These are phyloP conservation scores for Megaleporinus macrocephalus DNA, from an alignment of 2,113 vertebrate genomes.

Conservation along the genomic window DNA sequence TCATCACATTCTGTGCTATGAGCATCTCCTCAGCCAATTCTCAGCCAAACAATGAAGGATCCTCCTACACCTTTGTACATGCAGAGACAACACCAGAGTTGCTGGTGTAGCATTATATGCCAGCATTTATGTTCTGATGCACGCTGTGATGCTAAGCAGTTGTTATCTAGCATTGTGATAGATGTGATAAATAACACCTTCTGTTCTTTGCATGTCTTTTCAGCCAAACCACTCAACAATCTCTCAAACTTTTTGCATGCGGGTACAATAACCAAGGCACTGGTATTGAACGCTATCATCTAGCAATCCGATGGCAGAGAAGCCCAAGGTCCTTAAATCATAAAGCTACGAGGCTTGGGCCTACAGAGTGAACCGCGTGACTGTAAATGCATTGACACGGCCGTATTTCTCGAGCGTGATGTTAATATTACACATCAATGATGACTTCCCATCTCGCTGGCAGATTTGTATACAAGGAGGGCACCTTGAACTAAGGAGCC, in stretches of 20 bases:
- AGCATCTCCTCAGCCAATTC: no score
- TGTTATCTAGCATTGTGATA: no score
- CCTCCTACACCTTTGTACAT: no score
- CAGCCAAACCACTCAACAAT: not conserved
- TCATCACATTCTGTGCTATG: no score
- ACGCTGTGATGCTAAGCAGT: no score
- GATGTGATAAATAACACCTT: not conserved
- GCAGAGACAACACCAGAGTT: no score
- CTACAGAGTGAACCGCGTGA: not conserved
- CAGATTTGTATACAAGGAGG: constrained; percentile 55
- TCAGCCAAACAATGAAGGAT: no score
- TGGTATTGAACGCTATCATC: not conserved
- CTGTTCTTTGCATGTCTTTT: not conserved
- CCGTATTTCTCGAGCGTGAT: constrained; percentile 21
- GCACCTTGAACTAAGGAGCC: constrained; percentile 55
- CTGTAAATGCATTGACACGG: not conserved
- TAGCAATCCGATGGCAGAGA: not conserved
- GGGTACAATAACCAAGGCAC: not conserved
- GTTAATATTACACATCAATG: constrained; percentile 44
- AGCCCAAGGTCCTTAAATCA: not conserved
- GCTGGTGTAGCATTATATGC: no score
- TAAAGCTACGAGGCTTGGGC: constrained; percentile 1
- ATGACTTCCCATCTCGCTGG: constrained; percentile 39
- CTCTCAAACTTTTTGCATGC: not conserved
- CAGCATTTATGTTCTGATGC: no score